Evolutionary conservation across 2,888 invertebrate species (phyloP), one percentile per base, ranked within the genome.

Genomic region (Argyresthia goedartella): DNA sequence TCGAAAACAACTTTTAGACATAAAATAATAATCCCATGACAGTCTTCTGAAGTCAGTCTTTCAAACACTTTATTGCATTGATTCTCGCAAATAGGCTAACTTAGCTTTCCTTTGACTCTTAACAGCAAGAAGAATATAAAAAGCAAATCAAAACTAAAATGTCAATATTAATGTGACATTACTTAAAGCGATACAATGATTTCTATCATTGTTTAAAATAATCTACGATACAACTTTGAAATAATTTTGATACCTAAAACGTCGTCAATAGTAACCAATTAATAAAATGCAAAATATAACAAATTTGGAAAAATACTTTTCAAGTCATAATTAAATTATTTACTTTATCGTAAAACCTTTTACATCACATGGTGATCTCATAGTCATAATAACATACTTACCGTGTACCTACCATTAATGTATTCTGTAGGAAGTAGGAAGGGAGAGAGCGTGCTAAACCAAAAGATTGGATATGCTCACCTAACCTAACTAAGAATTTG

Each of bases 1-100:
- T 25, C 25, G 25, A 25, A 25, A 6, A 25, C 25, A 25, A 25
- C 25, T 2, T 25, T 4, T 25, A 2, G 3, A 25, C 25, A 25
- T 15, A 36, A 36, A 36, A 35, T 39, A 13, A 49, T 35, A 39
- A 76, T 78, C 80, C 39, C 33, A 13, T 77, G 84, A 85, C 84
- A 85, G 85, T 85, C 85, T 85, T 85, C 79, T 81, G 65, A 82
- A 82, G 82, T 85, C 85, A 85, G 85, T 82, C 85, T 85, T 55
- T 45, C 71, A 81, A 82, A 84, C 73, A 77, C 79, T 15, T 73
- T 84, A 82, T 85, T 85, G 85, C 82, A 81, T 81, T 81, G 80
- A 76, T 77, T 78, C 67, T 69, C 67, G 72, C 74, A 73, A 66
- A 71, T 69, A 70, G 68, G 65, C 59, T 66, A 64, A 49, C 49